A percentile compares a stretch with the other conserved stretches of the same genome.
Conservation (phyloP, 2,113 vertebrate species). For the Ia io region DNA sequence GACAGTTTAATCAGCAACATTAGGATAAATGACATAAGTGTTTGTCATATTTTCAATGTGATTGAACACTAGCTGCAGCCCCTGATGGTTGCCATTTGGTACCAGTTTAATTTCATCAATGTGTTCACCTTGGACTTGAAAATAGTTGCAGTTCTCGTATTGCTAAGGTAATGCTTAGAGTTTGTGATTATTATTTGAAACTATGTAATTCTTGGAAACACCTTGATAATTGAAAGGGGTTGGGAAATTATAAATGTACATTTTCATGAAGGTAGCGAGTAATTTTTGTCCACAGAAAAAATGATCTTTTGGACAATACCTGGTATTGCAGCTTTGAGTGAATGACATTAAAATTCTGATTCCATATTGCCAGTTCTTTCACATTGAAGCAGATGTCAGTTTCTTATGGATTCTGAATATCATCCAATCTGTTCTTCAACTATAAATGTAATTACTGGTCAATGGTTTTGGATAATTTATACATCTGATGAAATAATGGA, state of each 20-base stretch:
- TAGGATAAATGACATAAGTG: neutral
- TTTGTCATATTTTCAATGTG: neutral
- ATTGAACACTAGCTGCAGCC: neutral
- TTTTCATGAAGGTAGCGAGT: neutral
- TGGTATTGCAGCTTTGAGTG: neutral
- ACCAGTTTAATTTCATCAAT: neutral
- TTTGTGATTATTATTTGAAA: neutral
- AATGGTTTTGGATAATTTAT: constrained; percentile 56
- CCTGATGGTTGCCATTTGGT: neutral
- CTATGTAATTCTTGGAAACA: neutral
- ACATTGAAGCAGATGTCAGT: neutral
- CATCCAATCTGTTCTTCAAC: constrained; percentile 50
- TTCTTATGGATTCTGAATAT: constrained; percentile 57
- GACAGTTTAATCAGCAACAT: constrained; percentile 32
- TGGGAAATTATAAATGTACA: neutral
- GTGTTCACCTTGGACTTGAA: neutral
- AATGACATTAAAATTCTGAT: neutral
- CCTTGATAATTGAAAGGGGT: neutral
- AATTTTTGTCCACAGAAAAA: neutral
- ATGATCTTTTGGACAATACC: neutral
- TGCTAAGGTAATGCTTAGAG: neutral
- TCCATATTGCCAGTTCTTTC: constrained; percentile 34
- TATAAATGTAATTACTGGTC: constrained; percentile 61
- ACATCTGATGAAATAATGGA: constrained; percentile 45
- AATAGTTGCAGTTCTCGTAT: neutral